A percentile compares a stretch with the other conserved stretches of the same genome.
Evolutionary conservation across 2,113 vertebrate species (phyloP).

Genomic region (Xyrauchen texanus): DNA sequence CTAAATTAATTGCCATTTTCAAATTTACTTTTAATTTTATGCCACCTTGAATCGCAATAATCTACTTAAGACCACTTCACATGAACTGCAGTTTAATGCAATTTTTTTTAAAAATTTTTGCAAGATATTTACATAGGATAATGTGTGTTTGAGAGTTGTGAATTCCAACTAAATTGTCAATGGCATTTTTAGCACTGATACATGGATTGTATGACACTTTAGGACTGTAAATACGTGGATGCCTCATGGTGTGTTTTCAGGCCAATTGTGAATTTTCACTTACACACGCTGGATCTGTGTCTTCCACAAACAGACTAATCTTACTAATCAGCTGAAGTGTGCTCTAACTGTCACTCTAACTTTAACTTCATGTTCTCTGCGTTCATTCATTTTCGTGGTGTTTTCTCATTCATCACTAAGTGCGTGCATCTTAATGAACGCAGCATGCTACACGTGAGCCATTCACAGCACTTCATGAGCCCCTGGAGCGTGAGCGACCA

Average conservation of each 20-base stretch:
- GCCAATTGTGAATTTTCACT: not conserved
- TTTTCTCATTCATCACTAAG: conserved; percentile 26
- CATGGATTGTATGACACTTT: not conserved
- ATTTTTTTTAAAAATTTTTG: not conserved
- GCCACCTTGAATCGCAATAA: conserved; percentile 25
- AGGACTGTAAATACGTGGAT: not conserved
- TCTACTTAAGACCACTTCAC: not conserved
- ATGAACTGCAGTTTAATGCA: not conserved
- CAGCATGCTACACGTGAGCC: conserved; percentile 1
- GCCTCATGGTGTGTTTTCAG: conserved; percentile 9
- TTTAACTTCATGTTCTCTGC: conserved; percentile 9
- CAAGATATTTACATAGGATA: not conserved
- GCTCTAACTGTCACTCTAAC: not conserved
- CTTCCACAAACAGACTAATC: conserved; percentile 8
- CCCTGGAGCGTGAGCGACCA: conserved; percentile 26
- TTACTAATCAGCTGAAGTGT: conserved; percentile 13
- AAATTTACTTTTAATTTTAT: conserved; percentile 29
- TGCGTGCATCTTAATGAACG: conserved; percentile 16
- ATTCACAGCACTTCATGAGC: not conserved
- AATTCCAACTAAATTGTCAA: conserved; percentile 10
- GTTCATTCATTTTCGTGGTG: not conserved
- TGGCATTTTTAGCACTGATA: conserved; percentile 4
- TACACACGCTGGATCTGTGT: not conserved
- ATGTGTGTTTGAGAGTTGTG: not conserved
- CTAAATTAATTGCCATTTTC: conserved; percentile 28